Evolutionary conservation across 1,140 invertebrate genomes (phyloP), one percentile per base, ranked within the genome.

Genomic region (Cataglyphis hispanica): DNA sequence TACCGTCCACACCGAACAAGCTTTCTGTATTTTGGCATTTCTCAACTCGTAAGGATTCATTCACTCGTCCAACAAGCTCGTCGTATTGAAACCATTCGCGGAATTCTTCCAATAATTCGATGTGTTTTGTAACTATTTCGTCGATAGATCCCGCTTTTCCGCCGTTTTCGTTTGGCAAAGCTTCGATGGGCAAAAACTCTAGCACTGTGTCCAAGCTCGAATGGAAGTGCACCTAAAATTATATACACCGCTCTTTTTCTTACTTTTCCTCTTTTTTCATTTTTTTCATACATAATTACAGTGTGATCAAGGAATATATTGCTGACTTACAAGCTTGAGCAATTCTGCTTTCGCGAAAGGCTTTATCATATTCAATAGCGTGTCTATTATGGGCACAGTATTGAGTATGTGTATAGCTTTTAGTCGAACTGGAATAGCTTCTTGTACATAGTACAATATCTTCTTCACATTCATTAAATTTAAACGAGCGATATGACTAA

Each of bases 341-440:
- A 97, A 92, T 64, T 96, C 95, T 84, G 97, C 97, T 88, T 97
- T 97, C 95, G 97, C 96, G 76, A 97, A 97, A 0, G 97, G 97
- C 85, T 95, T 96, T 93, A 97, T 95, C 83, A 97, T 87, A 25
- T 95, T 95, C 90, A 97, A 86, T 58, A 97, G 92, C 87, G 96
- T 96, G 86, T 97, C 97, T 94, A 97, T 96, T 40, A 97, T 96
- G 0, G 96, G 93, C 0, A 96, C 96, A 25, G 96, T 96, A 88
- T 97, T 97, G n/a, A 97, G 92, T 87, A 97, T 96, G 91, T 97
- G 97, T 8, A 97, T 92, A 0, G 95, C 96, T 87, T 97, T 96
- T 6, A 98, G 88, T 77, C 96, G 95, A n/a, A 97, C 95, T 1
- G 97, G 96, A 92, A 96, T 95, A 27, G 95, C 96, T 94, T 97